Base-by-base conservation (phyloP, 2,888 invertebrate species). In the Reticulitermes lucifugus region DNA sequence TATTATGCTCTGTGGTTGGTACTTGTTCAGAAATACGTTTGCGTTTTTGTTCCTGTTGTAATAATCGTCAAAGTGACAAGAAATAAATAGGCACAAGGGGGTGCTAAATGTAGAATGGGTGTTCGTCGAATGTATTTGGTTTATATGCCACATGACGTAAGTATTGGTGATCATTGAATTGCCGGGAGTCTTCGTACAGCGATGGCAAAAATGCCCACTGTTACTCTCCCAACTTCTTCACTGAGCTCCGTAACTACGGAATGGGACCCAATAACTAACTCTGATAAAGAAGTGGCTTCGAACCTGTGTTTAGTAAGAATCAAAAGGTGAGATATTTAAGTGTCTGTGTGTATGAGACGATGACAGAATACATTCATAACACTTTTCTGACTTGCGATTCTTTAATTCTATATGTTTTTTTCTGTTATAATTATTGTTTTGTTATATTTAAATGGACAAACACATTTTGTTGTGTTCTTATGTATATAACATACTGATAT, bases 241-340 rank as follows among this genome's bases (percentile, higher is more conserved):
- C 25, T 70, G 25, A 70, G 65, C 21, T 65, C 65, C 14, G 10
- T 80, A 73, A 59, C 43, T 55, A 59, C 79, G 79, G 86, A 87
- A 35, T 87, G 87, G 87, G 87, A 87, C 79, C 87, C 87, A 22
- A 46, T 86, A 12, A 84, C 84, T 22, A 86, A 85, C 82, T 79
- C 84, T 22, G 84, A 84, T 41, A 85, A 55, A 73, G 86, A 86
- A 65, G 81, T 83, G 10, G 86, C 87, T 10, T 85, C 87, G 14
- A 83, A 86, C 12, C 87, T 86, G 51, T 87, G 87, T 82, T 71
- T 86, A 81, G 65, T 86, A 29, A 85, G 87, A 73, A 86, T 87
- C 25, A 87, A 87, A 75, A 86, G 87, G 87, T 86, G 59, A 79
- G n/a, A 29, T 79, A 79, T 6, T 46, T 46, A 51, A 51, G 51